Evolutionary conservation across 2,797 vertebrate species (phyloP), one percentile per base, ranked within the genome.

Genomic region (Calcarius lapponicus): DNA sequence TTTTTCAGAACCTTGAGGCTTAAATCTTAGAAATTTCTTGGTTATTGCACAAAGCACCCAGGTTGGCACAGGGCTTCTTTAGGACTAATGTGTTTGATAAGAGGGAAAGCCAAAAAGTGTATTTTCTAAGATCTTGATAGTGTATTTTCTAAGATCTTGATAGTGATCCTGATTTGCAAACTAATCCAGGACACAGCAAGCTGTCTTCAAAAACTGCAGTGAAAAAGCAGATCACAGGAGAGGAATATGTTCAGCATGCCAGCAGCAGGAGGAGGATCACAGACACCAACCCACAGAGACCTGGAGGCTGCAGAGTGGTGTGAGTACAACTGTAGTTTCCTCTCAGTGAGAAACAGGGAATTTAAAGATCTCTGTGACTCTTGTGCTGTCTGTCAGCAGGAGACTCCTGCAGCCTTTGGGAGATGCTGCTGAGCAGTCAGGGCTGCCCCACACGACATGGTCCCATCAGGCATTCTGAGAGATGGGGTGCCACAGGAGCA

Each of bases 41-140:
- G 4, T 4, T 53, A 13, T 42, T 60, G 43, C 38, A 34, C 26
- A 69, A 75, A 86, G 13, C 9, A 67, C 5, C 5, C 0, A 1
- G 38, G 3, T 0, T 69, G 7, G 13, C 29, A 54, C 7, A 61
- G 10, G 34, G 2, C 9, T 89, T 72, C n/a, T 56, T 75, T 61
- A 79, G 50, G 42, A 12, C 13, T 32, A 45, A 34, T 5, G 20
- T 28, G 3, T 45, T 75, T 69, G 10, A 32, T 50, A 75, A 19
- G 7, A 56, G 6, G 5, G 6, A 78, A 75, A 79, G 7, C 2
- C 0, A 0, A 32, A 78, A 47, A 65, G 1, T 13, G 7, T 22
- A 2, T 70, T 80, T 87, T 60, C 29, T 72, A 36, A 40, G 64
- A 60, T 3, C 10, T 31, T 24, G 53, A 47, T 34, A 25, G 1